Evolutionary conservation across 1,140 invertebrate genomes (phyloP).

Genomic region (Lanistes nyassanus): DNA sequence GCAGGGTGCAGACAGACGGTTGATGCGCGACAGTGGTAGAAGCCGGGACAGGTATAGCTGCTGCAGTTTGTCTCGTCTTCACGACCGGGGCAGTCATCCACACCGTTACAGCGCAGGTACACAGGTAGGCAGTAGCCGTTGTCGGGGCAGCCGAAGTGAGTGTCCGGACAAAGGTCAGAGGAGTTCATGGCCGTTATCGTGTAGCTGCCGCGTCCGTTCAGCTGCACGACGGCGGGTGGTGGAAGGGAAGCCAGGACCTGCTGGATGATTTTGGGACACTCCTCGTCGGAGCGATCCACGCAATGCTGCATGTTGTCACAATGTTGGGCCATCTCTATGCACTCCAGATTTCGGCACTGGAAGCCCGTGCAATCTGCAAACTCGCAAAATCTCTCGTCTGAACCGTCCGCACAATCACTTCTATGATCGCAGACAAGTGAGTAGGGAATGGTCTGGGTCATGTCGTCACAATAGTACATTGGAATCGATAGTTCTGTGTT

Average conservation of each 20-base stretch:
- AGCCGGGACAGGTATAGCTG: not conserved
- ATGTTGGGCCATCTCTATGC: not conserved
- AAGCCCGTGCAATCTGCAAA: not conserved
- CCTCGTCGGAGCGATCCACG: slow-evolving; percentile 29
- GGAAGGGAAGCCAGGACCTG: not conserved
- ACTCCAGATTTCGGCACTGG: slow-evolving; percentile 4
- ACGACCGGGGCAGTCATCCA: slow-evolving; percentile 25
- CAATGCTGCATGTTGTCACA: slow-evolving; percentile 34
- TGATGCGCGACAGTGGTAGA: slow-evolving; percentile 12
- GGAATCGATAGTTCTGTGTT: not conserved
- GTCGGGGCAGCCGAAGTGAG: slow-evolving; percentile 18
- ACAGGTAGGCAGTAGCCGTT: slow-evolving; percentile 25
- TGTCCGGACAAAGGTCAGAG: slow-evolving; percentile 13
- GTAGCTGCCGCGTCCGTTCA: slow-evolving; percentile 25
- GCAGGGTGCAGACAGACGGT: slow-evolving; percentile 6
- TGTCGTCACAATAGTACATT: slow-evolving; percentile 9
- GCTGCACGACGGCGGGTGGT: slow-evolving; percentile 11
- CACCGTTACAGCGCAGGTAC: slow-evolving; percentile 34
- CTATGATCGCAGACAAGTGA: slow-evolving; percentile 13
- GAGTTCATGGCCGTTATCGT: not conserved
- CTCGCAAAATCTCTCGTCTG: slow-evolving; percentile 10
- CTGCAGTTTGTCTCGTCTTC: slow-evolving; percentile 26
- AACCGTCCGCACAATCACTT: not conserved
- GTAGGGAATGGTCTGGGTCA: slow-evolving; percentile 13
- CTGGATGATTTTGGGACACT: slow-evolving; percentile 14